Percentiles rank a stretch among this genome's conserved stretches.
Conservation (phyloP, 1,140 invertebrate species). For the Ips nitidus region DNA sequence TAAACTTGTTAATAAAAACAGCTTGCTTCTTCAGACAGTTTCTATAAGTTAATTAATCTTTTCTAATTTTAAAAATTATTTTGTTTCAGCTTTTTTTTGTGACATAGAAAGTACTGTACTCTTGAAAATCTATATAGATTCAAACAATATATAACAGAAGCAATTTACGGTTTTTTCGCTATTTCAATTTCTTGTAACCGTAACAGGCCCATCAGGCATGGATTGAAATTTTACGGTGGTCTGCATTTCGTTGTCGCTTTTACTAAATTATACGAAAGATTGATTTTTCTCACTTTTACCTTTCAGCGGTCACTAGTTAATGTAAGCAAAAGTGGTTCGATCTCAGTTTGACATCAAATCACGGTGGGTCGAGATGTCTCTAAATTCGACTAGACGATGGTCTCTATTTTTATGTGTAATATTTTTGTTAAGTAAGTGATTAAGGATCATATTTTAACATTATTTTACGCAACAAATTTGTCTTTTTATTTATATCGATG, state of each 20-base stretch:
- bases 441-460: background rate
- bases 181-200: too few species aligned
- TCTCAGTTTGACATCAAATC: background rate
- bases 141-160: too few species aligned
- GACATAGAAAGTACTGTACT: too few species aligned
- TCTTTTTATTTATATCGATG: background rate
- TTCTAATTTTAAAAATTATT: too few species aligned
- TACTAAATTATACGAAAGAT: background rate
- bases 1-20: too few species aligned
- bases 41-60: too few species aligned
- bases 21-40: too few species aligned
- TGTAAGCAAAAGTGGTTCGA: background rate
- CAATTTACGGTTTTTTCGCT: too few species aligned
- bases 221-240: constrained; percentile 5
- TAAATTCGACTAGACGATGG: background rate
- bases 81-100: too few species aligned
- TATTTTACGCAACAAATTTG: background rate
- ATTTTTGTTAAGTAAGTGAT: background rate
- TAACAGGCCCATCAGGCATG: background rate
- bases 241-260: constrained; percentile 1
- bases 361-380: constrained; percentile 3
- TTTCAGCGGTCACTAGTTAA: constrained; percentile 2
- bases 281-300: constrained; percentile 13
- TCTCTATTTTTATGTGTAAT: background rate
- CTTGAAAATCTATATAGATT: too few species aligned